Evolutionary conservation across 92 coral and sea anemone genomes (phyloP).

Genomic region (Pocillopora meandrina): DNA sequence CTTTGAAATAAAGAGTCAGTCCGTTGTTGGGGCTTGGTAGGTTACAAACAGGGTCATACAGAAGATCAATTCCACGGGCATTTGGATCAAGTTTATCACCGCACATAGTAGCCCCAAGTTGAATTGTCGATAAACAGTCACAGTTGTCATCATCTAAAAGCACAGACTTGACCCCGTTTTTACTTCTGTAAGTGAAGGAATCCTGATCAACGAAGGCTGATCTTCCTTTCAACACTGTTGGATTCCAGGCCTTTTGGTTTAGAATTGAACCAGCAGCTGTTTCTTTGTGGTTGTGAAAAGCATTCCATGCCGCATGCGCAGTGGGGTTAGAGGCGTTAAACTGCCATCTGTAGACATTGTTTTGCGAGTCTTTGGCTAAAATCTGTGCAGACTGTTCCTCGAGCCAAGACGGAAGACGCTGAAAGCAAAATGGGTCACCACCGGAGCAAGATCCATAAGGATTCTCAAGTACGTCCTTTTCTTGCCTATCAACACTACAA

Average conservation of each 20-base stretch:
- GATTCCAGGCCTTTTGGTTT: slow-evolving; percentile 63
- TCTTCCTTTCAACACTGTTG: slow-evolving; percentile 58
- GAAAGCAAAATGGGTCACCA: slow-evolving; percentile 66
- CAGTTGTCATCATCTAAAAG: slow-evolving; percentile 76
- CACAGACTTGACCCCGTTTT: slow-evolving; percentile 59
- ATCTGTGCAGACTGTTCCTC: slow-evolving; percentile 62
- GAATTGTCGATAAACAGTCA: slow-evolving; percentile 64
- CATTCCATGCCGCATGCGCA: slow-evolving; percentile 71
- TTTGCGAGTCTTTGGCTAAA: slow-evolving; percentile 59
- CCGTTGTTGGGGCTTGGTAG: slow-evolving; percentile 55
- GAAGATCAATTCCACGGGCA: slow-evolving; percentile 52
- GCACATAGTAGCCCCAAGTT: slow-evolving; percentile 60
- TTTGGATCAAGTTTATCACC: slow-evolving; percentile 13
- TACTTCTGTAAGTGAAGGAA: slow-evolving; percentile 63
- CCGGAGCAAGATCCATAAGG: slow-evolving; percentile 74
- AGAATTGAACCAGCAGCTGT: slow-evolving; percentile 62
- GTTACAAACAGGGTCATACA: slow-evolving; percentile 51
- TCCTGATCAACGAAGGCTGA: slow-evolving; percentile 49
- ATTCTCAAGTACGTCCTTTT: slow-evolving; percentile 66
- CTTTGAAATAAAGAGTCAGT: slow-evolving; percentile 43
- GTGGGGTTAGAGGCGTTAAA: slow-evolving; percentile 63
- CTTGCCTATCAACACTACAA: slow-evolving; percentile 24
- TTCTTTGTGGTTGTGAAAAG: slow-evolving; percentile 71
- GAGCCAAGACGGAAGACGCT: slow-evolving; percentile 77
- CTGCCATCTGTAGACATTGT: slow-evolving; percentile 60